Percentiles rank a stretch among this genome's conserved stretches.
Evolutionary conservation across 1,140 invertebrate species (phyloP).

Genomic region (Pseudomyrmex pallidus): DNA sequence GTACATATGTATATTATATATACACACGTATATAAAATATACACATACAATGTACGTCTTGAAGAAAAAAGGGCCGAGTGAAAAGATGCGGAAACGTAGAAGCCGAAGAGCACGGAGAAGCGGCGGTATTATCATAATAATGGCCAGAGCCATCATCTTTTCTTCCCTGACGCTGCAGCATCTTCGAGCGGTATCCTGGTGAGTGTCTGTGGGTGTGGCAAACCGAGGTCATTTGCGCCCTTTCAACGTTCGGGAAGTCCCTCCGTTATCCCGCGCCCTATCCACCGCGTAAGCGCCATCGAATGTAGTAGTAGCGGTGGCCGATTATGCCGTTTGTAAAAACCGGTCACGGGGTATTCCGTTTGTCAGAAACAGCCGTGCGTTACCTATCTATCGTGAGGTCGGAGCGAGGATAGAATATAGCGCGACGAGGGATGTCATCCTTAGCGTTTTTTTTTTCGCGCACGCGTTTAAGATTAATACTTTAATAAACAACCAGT

Average conservation of each 20-base stretch:
- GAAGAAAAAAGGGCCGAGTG: conserved; percentile 27
- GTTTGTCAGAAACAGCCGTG: conserved; percentile 72
- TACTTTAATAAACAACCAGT: conserved; percentile 15
- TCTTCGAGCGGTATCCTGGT: conserved; percentile 32
- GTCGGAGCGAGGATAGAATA: conserved; percentile 33
- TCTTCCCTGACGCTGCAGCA: conserved; percentile 43
- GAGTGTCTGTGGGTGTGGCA: conserved; percentile 67
- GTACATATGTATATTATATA: conserved; percentile 33
- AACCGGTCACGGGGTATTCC: conserved; percentile 53
- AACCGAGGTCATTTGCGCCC: conserved; percentile 75
- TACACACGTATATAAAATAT: neutral
- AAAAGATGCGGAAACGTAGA: conserved; percentile 60
- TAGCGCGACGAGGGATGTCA: conserved; percentile 9
- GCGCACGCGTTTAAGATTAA: conserved; percentile 18
- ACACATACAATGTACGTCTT: neutral
- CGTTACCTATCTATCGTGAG: conserved; percentile 28
- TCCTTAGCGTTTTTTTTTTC: neutral
- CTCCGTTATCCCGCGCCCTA: conserved; percentile 59
- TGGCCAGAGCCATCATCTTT: conserved; percentile 77
- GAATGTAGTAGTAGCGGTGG: neutral
- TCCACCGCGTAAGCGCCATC: neutral
- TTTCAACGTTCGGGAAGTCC: conserved; percentile 58
- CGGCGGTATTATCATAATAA: conserved; percentile 80
- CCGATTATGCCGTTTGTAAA: conserved; percentile 68
- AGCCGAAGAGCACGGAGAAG: conserved; percentile 67